Evolutionary conservation across 2,113 vertebrate genomes (phyloP), one percentile per base, ranked within the genome.

Genomic region (Bos javanicus): DNA sequence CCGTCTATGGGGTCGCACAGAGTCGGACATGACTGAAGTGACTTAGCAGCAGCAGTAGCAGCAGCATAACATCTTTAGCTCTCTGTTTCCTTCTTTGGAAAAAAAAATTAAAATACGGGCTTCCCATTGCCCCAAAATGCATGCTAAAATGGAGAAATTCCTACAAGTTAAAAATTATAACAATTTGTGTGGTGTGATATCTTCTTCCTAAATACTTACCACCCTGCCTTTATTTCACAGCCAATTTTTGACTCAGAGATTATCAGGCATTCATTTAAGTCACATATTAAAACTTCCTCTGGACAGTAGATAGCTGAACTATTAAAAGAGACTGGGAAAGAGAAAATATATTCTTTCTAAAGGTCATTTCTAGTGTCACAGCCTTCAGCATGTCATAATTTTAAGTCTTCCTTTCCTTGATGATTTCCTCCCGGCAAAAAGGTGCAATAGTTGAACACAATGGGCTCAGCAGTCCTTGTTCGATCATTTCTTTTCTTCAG

Each of bases 391-490:
- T 21, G 52, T 3, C 92, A 56, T 26, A 23, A 62, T 76, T 93
- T 82, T 39, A 5, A 30, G 33, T 36, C 71, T n/a, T 39, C 56
- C 59, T 57, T 62, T 5, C 13, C 23, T 56, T 71, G n/a, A 6
- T 46, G 10, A 86, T 50, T 54, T 71, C 26, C 46, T 52, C 46
- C 71, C 0, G 1, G 17, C n/a, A 3, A 50, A 50, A 64, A 74
- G 2, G 6, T 3, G 6, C 2, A 28, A 7, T 2, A 12, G 13
- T 26, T 26, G 15, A 19, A 25, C 39, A 54, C 9, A 9, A 0
- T 2, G 43, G 56, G 16, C 28, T 60, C n/a, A 2, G 19, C 50
- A 7, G 12, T 5, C 39, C 67, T 91, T n/a, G 11, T n/a, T 46
- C 19, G 26, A 30, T 67, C 43, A 28, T 10, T 0, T 57, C 4